Percentiles rank a stretch among this genome's conserved stretches.
Conservation (phyloP, 2,888 invertebrate species). For the Pasiphila rectangulata region DNA sequence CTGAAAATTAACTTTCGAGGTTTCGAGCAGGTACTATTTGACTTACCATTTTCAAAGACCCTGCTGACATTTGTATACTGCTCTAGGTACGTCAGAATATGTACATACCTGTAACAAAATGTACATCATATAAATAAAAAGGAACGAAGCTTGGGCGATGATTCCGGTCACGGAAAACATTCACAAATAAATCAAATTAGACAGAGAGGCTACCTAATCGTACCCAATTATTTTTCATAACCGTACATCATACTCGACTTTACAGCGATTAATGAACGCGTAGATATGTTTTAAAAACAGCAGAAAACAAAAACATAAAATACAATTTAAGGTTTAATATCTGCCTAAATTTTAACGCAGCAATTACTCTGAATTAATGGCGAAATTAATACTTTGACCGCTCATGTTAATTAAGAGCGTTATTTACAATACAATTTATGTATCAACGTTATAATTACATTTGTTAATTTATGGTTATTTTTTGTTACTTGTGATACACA, state of each 20-base stretch:
- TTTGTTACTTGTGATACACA: constrained; percentile 11
- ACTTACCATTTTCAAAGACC: constrained; percentile 11
- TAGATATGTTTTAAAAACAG: constrained; percentile 56
- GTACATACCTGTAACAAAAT: constrained; percentile 61
- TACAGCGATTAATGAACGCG: constrained; percentile 64
- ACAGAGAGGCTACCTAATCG: constrained; percentile 44
- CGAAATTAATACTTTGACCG: constrained; percentile 79
- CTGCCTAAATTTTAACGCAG: constrained; percentile 66
- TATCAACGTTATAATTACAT: constrained; percentile 49
- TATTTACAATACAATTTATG: constrained; percentile 57
- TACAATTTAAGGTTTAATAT: constrained; percentile 71
- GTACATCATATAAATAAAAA: constrained; percentile 2
- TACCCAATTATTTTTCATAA: constrained; percentile 64
- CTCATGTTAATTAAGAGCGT: constrained; percentile 73
- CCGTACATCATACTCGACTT: constrained; percentile 63
- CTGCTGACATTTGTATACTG: neutral
- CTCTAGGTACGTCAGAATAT: neutral
- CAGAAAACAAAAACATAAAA: constrained; percentile 64
- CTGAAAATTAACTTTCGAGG: constrained; percentile 1
- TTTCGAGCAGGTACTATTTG: neutral
- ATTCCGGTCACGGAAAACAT: neutral
- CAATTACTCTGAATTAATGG: constrained; percentile 78
- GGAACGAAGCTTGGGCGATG: neutral
- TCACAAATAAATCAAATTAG: constrained; percentile 49
- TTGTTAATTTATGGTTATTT: constrained; percentile 30